Conservation (phyloP, 30 jellyfish, hydroid and myxozoan species). For the Hydractinia echinata region DNA sequence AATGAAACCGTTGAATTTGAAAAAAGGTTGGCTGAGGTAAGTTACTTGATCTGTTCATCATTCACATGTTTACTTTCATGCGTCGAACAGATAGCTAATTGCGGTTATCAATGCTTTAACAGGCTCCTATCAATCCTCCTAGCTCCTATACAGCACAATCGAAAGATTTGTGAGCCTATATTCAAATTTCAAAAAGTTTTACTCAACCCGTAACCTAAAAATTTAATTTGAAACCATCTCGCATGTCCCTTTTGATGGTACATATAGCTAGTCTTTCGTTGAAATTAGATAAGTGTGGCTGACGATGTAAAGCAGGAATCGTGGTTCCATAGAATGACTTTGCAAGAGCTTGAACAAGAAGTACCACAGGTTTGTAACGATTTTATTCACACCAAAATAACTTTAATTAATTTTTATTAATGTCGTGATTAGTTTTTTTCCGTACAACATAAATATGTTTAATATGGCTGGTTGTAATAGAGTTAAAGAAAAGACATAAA, state of each 20-base stretch:
- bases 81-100: not conserved
- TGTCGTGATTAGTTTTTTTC: not conserved
- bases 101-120: no score
- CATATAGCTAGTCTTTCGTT: not conserved
- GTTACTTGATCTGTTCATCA: not conserved
- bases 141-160: not conserved
- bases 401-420: no score
- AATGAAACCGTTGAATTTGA: conserved; percentile 90
- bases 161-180: not conserved
- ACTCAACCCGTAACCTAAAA: no score
- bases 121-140: no score
- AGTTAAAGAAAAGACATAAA: not conserved
- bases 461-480: not conserved
- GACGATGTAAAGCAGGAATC: conserved; percentile 95
- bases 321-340: conserved; percentile 91
- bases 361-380: conserved; percentile 79
- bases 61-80: not conserved
- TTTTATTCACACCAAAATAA: not conserved
- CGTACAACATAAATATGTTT: not conserved
- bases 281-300: conserved; percentile 73
- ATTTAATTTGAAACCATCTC: no score
- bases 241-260: no score
- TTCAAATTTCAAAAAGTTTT: not conserved
- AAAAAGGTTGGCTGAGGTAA: conserved; percentile 84
- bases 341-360: conserved; percentile 59